Conservation (phyloP, 2,888 invertebrate genomes). For the Dryocosmus kuriphilus region DNA sequence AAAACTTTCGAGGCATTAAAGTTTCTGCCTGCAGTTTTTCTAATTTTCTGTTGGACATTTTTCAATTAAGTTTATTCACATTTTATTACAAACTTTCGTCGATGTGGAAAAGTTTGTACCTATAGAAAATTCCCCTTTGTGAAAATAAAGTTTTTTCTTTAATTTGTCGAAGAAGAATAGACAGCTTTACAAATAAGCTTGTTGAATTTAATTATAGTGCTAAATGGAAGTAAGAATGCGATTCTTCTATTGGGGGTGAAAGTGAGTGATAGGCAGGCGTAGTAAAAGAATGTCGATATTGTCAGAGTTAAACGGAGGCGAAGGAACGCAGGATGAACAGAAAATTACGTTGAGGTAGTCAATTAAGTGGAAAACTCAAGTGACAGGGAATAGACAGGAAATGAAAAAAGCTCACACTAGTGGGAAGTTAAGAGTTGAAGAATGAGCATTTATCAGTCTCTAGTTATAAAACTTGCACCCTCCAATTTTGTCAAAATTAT, state of each 20-base stretch:
- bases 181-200: background rate
- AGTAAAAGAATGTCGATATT: constrained; percentile 29
- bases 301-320: constrained; percentile 2
- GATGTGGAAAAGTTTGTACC: background rate
- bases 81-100: background rate
- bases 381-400: constrained; percentile 31
- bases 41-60: background rate
- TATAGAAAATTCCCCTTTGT: background rate
- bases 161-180: background rate
- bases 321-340: constrained; percentile 20
- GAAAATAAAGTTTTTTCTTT: background rate
- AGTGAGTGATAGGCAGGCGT: background rate
- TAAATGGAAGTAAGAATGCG: constrained; percentile 1
- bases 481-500: constrained; percentile 7
- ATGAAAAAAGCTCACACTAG: constrained; percentile 25
- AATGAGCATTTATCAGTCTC: background rate
- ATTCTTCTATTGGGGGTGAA: background rate
- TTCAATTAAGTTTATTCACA: background rate
- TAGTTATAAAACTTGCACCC: background rate
- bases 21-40: background rate
- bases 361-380: constrained; percentile 37
- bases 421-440: constrained; percentile 19
- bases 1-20: no score
- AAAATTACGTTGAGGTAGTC: constrained; percentile 26
- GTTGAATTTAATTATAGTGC: background rate